Evolutionary conservation across 2,113 vertebrate genomes (phyloP).

Genomic region (Erythrolamprus reginae): DNA sequence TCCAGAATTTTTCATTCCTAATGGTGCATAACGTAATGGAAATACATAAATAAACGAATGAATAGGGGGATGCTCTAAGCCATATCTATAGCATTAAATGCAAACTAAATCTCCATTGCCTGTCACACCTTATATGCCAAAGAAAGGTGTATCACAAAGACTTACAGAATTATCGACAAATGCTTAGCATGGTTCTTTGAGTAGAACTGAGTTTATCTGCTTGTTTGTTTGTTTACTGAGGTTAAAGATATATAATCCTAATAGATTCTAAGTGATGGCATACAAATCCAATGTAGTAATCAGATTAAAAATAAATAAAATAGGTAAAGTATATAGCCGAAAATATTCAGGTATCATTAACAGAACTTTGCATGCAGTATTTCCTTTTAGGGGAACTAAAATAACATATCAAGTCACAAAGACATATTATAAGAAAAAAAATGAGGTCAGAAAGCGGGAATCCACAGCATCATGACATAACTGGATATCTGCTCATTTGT

Average conservation of each 20-base stretch:
- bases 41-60: not conserved
- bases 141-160: not conserved
- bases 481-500: not conserved
- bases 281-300: not conserved
- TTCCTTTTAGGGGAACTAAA: not conserved
- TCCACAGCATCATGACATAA: not conserved
- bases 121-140: not conserved
- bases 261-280: not conserved
- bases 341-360: not conserved
- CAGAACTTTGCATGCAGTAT: not conserved
- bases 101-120: not conserved
- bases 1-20: not conserved
- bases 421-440: not conserved
- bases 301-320: not conserved
- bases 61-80: not conserved
- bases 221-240: not conserved
- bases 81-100: not conserved
- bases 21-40: not conserved
- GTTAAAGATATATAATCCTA: not conserved
- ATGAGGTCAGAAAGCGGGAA: not conserved
- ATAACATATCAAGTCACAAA: not conserved
- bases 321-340: not conserved
- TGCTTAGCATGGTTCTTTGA: not conserved
- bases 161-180: not conserved
- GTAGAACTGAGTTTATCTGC: not conserved